Conservation (phyloP, 1,140 invertebrate species). For the Bombus sibiricus region DNA sequence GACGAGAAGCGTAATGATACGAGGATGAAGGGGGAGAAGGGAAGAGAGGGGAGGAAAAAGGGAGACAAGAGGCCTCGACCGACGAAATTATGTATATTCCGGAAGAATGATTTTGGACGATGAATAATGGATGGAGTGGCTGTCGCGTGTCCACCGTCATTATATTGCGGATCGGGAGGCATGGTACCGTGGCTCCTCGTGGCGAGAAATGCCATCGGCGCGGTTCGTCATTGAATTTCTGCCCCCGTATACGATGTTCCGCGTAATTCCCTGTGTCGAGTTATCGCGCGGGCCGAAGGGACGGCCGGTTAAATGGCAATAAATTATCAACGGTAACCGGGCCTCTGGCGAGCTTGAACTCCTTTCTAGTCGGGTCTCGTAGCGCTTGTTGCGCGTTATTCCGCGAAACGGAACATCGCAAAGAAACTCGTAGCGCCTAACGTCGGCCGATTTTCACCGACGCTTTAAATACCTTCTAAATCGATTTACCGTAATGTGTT, state of each 20-base stretch:
- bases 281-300: conserved; percentile 56
- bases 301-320: conserved; percentile 62
- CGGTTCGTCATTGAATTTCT: conserved; percentile 66
- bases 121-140: conserved; percentile 80
- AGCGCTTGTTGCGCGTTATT: conserved; percentile 20
- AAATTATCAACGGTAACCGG: conserved; percentile 59
- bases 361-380: conserved; percentile 53
- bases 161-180: conserved; percentile 64
- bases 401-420: conserved; percentile 22
- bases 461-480: neutral
- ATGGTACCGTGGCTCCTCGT: conserved; percentile 6
- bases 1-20: conserved; percentile 18
- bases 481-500: neutral
- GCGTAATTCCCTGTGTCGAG: conserved; percentile 64
- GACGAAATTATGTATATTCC: conserved; percentile 74
- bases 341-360: conserved; percentile 13
- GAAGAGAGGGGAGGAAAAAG: neutral
- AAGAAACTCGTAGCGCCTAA: neutral
- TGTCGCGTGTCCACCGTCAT: conserved; percentile 80
- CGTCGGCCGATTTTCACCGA: neutral
- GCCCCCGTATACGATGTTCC: conserved; percentile 56
- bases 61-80: neutral
- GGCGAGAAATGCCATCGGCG: conserved; percentile 44
- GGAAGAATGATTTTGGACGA: conserved; percentile 73
- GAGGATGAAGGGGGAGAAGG: neutral